A percentile compares a stretch with the other conserved stretches of the same genome.
phyloP scores from a whole-genome alignment of 2,113 vertebrate species.

The Calidris pugnax region DNA sequence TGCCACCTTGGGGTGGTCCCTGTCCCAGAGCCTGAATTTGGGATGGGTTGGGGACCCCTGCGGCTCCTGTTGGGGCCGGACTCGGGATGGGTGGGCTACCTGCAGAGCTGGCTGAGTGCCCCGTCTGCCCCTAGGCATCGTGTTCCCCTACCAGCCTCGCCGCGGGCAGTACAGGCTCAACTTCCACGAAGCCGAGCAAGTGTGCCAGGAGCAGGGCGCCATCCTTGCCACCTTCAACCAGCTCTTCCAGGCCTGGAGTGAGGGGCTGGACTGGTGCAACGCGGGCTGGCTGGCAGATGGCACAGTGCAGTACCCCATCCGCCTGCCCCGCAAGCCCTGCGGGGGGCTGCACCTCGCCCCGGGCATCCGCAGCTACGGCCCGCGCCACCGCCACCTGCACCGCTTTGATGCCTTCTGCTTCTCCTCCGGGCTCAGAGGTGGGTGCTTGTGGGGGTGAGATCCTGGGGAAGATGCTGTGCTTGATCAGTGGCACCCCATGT shows the following conservation, averaged over 20 bases:
- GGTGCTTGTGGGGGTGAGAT: background rate
- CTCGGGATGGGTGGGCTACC: background rate
- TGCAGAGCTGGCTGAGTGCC: background rate
- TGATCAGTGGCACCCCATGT: fast-evolving
- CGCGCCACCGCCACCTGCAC: conserved; percentile 76
- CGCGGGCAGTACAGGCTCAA: conserved; percentile 87
- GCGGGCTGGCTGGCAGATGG: conserved; percentile 89
- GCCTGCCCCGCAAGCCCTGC: conserved; percentile 75
- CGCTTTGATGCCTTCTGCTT: conserved; percentile 93
- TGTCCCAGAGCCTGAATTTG: background rate
- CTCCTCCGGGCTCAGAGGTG: conserved; percentile 81
- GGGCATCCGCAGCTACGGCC: conserved; percentile 88
- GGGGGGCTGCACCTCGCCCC: conserved; percentile 80
- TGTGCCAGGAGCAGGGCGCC: conserved; percentile 84
- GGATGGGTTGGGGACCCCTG: background rate
- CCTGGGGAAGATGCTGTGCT: background rate
- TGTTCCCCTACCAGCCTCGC: conserved; percentile 88
- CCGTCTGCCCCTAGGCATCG: conserved; percentile 78
- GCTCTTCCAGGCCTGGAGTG: conserved; percentile 86
- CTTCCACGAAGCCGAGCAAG: conserved; percentile 81
- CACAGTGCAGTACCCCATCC: conserved; percentile 88
- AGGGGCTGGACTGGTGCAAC: conserved; percentile 90
- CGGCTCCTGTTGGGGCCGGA: background rate
- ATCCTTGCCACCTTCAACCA: conserved; percentile 88
- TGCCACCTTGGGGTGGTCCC: background rate